Base-by-base conservation (phyloP, 2,888 invertebrate genomes). In the Sphaerophoria rueppellii region DNA sequence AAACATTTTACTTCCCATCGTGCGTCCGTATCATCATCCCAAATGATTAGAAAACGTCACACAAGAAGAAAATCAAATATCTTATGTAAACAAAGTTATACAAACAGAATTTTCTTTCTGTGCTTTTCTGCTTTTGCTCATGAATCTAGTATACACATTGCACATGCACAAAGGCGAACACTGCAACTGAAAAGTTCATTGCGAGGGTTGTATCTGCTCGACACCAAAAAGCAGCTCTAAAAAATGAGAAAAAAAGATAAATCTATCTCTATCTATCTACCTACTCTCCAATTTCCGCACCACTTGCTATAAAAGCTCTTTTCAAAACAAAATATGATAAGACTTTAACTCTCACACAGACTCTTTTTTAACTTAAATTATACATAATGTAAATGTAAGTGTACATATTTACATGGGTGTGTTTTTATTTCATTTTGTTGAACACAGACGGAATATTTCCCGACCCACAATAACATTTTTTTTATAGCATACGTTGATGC, bases 101-200 rank as follows among this genome's bases (percentile, higher is more conserved):
- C 43, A 43, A 12, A 16, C 0, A 37, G 1, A 35, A n/a, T 37
- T 37, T 16, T n/a, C n/a, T n/a, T n/a, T 57, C n/a, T 37, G 14
- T 11, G 6, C 24, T 24, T 24, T 24, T 37, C 4, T 4, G 35
- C 35, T 57, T 35, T 37, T 35, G 35, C 14, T 37, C 2, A 58
- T 37, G 34, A 37, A 40, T 6, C 6, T 12, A 58, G 24, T 24
- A 58, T 54, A 35, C 12, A 65, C 55, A 76, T 24, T 76, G 71
- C 67, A 82, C 77, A 82, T 82, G 67, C 57, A 82, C 72, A 61
- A 58, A 71, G n/a, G 16, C 24, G 24, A 24, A 24, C 24, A 24
- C 24, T 67, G 16, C 16, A 67, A 63, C 46, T 14, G 16, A 46
- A 73, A 75, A 81, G 76, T 76, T 81, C 76, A 60, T 52, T 76